Evolutionary conservation across 2,797 vertebrate genomes (phyloP), one percentile per base, ranked within the genome.

Genomic region (Podarcis lilfordi): DNA sequence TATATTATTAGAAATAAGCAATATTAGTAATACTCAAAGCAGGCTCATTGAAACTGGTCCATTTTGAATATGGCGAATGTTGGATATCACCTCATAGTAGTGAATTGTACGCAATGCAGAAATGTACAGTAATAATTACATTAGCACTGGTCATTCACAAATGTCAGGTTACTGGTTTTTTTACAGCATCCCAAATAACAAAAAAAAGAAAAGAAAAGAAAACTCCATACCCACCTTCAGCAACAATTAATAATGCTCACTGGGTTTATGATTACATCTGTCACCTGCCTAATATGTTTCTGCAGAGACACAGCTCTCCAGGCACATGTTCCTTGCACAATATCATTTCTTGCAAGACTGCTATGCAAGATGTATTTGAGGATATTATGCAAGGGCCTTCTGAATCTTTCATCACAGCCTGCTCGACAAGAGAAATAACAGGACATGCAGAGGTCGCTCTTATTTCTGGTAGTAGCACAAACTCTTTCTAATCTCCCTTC

Each of bases 321-420:
- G 59, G 80, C 69, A 37, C 37, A 88, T 71, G 90, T 72, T 5
- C 1, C 35, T 68, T 89, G 1, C 19, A 15, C 1, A 82, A 86
- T 32, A 1, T 72, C 74, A 91, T 61, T 68, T 32, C 15, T 81
- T 72, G n/a, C 55, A 75, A 35, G 72, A 86, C 89, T 86, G 61
- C 55, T 88, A 0, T n/a, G 10, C 27, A 15, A 77, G 84, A 11
- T 68, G 69, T 50, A 88, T 87, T 37, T 1, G 29, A 27, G 19
- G 83, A 25, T 78, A 76, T 68, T 84, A 50, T 87, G 64, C 21
- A 90, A 89, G 50, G 40, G 21, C 59, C 35, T 8, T 1, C 77
- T 89, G 81, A 86, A 78, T 66, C 32, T n/a, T 66, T 74, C 76
- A 75, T 59, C 68, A 84, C 61, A 89, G 23, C n/a, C 81, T 86